Evolutionary conservation across 2,797 vertebrate species (phyloP), one percentile per base, ranked within the genome.

Genomic region (Micropoecilia bifurca): DNA sequence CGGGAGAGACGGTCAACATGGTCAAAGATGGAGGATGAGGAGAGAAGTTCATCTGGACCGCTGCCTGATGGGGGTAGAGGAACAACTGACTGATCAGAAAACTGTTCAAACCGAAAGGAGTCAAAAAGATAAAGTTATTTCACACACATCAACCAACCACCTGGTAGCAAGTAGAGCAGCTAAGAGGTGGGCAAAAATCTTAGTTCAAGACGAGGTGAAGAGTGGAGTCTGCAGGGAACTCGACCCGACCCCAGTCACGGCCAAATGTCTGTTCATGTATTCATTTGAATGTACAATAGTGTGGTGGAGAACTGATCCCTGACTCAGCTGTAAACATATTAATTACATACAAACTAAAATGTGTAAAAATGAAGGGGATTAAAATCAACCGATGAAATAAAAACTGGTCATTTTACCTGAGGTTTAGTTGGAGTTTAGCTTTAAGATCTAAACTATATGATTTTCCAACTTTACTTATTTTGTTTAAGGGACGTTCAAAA

Each of bases 21-120:
- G 78, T 99, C 98, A 0, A 99, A 99, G 91, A 99, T 99, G 63
- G 98, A 99, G 43, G 98, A 98, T 0, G 98, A 99, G 3, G 97
- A 98, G 36, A 97, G 95, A 45, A 98, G 97, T 84, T 99, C 97
- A 0, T 97, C 97, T 7, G 96, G 96, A 22, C 96, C 96, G 33
- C 95, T 94, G 82, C 94, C 93, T 25, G 95, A 89, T 0, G 96
- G 36, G 22, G 73, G 48, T 61, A 78, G 14, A 77, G 75, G 18
- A 66, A 43, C 73, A 59, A 41, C 53, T 28, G 36, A 5, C 28
- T 53, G n/a, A 18, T 33, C 30, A 68, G 46, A 13, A 36, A 13
- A 14, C 10, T 22, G 39, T 39, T 13, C 20, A 69, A 41, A 66
- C 63, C 7, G 0, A 22, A 22, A 36, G 14, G 43, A 78, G 41